Conservation (phyloP, 2,113 vertebrate genomes). For the Motacilla alba region DNA sequence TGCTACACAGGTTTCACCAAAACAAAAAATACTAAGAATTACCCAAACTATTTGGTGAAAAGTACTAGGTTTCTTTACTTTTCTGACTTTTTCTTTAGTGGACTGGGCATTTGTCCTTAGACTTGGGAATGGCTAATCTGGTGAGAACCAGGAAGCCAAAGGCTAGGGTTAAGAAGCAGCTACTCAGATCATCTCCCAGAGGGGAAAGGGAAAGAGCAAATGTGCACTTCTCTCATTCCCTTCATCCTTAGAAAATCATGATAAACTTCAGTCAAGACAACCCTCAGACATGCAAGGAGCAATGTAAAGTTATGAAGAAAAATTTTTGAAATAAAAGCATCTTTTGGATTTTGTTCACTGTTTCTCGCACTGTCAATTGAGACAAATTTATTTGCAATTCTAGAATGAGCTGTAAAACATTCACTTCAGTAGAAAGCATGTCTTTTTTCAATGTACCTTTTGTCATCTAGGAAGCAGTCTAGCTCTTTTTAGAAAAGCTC, state of each 20-base stretch:
- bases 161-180: not conserved
- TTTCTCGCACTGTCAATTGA: not conserved
- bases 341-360: not conserved
- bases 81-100: not conserved
- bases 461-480: not conserved
- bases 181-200: not conserved
- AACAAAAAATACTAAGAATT: not conserved
- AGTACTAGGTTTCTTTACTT: not conserved
- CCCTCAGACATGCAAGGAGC: not conserved
- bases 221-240: not conserved
- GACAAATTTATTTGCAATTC: not conserved
- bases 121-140: not conserved
- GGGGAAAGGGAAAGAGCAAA: not conserved
- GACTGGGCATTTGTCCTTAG: not conserved
- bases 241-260: not conserved
- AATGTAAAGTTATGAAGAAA: not conserved
- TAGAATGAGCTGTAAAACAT: not conserved
- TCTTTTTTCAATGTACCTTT: not conserved
- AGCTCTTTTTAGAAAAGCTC: not conserved
- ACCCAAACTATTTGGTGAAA: not conserved
- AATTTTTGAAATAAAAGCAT: not conserved
- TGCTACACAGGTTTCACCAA: fast-evolving
- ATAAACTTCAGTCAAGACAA: not conserved
- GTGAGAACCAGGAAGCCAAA: not conserved
- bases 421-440: not conserved